Percentiles rank a stretch among this genome's conserved stretches.
Evolutionary conservation across 2,797 vertebrate genomes (phyloP).

Genomic region (Esox masquinongy): DNA sequence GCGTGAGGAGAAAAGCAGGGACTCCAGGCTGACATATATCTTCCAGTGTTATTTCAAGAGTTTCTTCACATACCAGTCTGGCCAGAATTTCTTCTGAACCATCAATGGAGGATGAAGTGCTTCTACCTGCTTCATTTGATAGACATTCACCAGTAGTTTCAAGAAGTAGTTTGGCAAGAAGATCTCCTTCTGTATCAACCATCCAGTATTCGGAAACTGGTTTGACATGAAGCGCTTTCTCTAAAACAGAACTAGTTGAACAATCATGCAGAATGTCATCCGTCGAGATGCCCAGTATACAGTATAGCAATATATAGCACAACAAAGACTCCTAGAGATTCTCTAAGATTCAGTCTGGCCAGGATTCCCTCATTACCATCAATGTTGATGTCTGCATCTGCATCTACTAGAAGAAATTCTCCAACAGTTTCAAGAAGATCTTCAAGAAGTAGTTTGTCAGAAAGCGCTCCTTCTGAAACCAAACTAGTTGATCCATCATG

Average conservation of each 20-base stretch:
- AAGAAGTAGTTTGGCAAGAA: not conserved
- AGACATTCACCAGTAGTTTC: not conserved
- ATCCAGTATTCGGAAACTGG: not conserved
- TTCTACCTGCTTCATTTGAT: not conserved
- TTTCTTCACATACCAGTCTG: not conserved
- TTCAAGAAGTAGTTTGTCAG: not conserved
- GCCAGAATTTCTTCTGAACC: not conserved
- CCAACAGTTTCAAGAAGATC: not conserved
- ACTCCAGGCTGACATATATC: slow-evolving; percentile 8
- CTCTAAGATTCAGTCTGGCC: not conserved
- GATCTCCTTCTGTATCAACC: not conserved
- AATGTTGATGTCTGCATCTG: not conserved
- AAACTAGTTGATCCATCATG: not conserved
- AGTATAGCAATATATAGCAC: no score
- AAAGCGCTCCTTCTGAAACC: not conserved
- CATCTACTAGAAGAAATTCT: not conserved
- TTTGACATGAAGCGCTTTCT: not conserved
- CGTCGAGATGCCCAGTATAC: not conserved
- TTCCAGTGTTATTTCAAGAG: not conserved
- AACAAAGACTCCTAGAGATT: not conserved
- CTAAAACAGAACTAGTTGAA: not conserved
- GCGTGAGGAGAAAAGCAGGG: slow-evolving; percentile 6
- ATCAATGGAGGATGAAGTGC: not conserved
- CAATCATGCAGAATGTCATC: not conserved
- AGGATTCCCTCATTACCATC: not conserved